Conservation (phyloP, 2,888 invertebrate genomes). For the Muschampia staudingeri region DNA sequence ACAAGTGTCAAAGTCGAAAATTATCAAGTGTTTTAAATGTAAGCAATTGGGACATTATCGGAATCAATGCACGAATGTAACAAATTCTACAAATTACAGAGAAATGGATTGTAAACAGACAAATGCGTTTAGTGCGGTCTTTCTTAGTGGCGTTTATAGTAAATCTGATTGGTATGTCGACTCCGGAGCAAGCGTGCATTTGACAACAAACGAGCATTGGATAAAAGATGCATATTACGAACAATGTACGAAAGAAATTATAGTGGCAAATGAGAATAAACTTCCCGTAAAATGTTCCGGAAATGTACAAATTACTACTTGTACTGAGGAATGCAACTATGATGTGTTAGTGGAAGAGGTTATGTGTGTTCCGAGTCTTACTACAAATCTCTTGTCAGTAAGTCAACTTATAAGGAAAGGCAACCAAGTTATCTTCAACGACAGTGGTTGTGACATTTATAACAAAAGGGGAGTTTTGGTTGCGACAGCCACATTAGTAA, state of each 20-base stretch:
- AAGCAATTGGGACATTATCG: neutral
- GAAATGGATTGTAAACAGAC: neutral
- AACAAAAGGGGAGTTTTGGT: neutral
- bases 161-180: slow-evolving; percentile 2
- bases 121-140: neutral
- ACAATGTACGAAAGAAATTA: neutral
- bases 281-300: slow-evolving; percentile 2
- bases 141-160: neutral
- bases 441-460: neutral
- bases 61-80: neutral
- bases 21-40: neutral
- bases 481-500: neutral
- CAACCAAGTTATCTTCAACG: neutral
- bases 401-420: neutral
- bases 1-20: neutral
- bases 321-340: neutral
- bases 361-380: slow-evolving; percentile 3
- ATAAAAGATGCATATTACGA: neutral
- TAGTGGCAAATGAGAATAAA: neutral
- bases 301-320: neutral
- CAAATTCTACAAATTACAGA: neutral
- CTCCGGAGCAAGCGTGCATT: neutral
- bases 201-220: neutral
- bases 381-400: neutral
- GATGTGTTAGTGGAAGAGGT: neutral